Base-by-base conservation (phyloP, 2,113 vertebrate genomes). In the Calyptommatus sinebrachiatus region DNA sequence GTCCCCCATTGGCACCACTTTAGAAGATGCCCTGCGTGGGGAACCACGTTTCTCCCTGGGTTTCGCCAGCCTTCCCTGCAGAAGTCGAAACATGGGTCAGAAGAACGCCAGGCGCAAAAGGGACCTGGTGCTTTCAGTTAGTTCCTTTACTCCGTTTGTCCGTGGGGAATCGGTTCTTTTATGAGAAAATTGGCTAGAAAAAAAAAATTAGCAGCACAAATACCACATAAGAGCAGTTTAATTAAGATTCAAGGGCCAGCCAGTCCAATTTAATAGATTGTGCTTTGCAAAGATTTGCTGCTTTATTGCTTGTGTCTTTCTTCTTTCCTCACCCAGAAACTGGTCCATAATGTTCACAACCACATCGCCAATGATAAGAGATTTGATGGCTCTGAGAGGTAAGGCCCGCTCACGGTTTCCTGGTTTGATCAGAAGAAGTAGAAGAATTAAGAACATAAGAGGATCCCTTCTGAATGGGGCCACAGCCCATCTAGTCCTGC, bases 311-410 rank as follows among this genome's bases (percentile, higher is more conserved):
- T 26, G 16, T 35, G 0, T 60, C 50, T 86, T 8, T 85, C 48
- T 74, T n/a, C 73, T 69, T 72, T 74, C 65, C 57, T 79, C 83
- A 80, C 67, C 72, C 89, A 94, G 94, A 94, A 94, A 91, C 82
- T 94, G 87, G 94, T 94, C 24, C 94, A 94, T 76, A 93, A 92
- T 65, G 91, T 94, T 57, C 94, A 94, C 83, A 94, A 94, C 86
- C 93, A 94, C 81, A 89, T 94, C 77, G 87, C 92, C 86, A 94
- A 94, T 12, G 92, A 94, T 82, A 94, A 91, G 88, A 88, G 94
- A 50, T 94, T 94, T 83, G 93, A 94, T 66, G 94, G 94, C 28
- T 93, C 94, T n/a, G 94, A 94, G 89, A 94, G 94, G 94, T 94
- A 87, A 57, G 90, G 22, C 77, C 67, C 22, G 7, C 53, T 9